Base-by-base conservation (phyloP, 2,113 vertebrate genomes). In the Gavialis gangeticus region DNA sequence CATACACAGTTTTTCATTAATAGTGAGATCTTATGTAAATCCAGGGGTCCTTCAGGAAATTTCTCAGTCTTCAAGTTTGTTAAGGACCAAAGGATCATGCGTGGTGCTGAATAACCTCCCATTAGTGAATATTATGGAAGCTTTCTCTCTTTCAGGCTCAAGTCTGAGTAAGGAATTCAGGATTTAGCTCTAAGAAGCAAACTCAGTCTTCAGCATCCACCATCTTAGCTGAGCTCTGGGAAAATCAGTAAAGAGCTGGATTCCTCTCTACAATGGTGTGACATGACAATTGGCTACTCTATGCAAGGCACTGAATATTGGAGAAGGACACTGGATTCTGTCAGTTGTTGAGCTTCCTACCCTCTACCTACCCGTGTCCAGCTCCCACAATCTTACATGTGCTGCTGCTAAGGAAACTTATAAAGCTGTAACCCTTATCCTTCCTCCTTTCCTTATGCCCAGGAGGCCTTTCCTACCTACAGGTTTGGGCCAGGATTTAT, bases 301-400 rank as follows among this genome's bases (percentile, higher is more conserved):
- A 77, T 82, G 60, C 22, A 30, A 56, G 24, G 25, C 25, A 17
- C 54, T 22, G 27, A n/a, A 3, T 69, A 27, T 2, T 2, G 4
- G 76, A 14, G 37, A 12, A 16, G 57, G 58, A 11, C 10, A 1
- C 14, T 15, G 76, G 14, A 27, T 11, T 46, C 14, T 67, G 10
- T 3, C 21, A 34, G 28, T 37, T 18, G 46, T 9, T 9, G 46
- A 46, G 46, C 37, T 84, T 80, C 46, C 19, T 63, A 6, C 84
- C 13, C 73, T 12, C 17, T 19, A 10, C 1, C 8, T 62, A 30
- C 24, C 16, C 13, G 10, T 54, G 60, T 46, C 64, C 9, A 4
- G 19, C 8, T 25, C 46, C 62, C 0, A 0, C 2, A 4, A 66
- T 0, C n/a, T 34, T 75, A 54, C 9, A 0, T 2, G 46, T n/a